Evolutionary conservation across 2,797 vertebrate genomes (phyloP), one percentile per base, ranked within the genome.

Genomic region (Acrocephalus scirpaceus): DNA sequence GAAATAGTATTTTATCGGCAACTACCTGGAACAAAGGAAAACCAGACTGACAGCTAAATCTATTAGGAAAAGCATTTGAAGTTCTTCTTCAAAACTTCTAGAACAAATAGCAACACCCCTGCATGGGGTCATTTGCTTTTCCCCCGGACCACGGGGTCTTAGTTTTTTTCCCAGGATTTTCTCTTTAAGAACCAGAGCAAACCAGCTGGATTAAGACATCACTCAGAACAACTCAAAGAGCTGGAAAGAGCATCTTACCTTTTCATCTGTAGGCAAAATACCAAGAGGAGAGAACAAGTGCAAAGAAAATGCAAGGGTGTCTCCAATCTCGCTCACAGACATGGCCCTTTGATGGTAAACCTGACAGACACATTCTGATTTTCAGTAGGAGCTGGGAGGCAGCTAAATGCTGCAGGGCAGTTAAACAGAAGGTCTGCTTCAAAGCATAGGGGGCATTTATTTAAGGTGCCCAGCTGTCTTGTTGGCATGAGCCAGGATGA

Each of bases 221-320:
- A 40, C 75, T 79, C 36, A 62, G 65, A 86, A 60, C 54, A 91
- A 65, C 86, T 93, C 79, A 83, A 90, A 93, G 75, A 91, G 67
- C 82, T 75, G 25, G 82, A 92, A 90, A 93, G 88, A 84, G 86
- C 61, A 84, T 93, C 83, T 92, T 92, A 84, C 79, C 66, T 92
- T 92, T 93, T 85, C 77, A 96, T 92, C 70, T 74, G 25, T 5
- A 57, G 32, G 64, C 92, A 84, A 82, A 93, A 71, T 71, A 82
- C 56, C 74, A 86, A 48, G 72, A 89, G 78, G 73, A 86, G 74
- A 72, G 73, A 92, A 73, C 26, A 90, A 62, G 45, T 40, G 89
- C 54, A 86, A 65, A 87, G 89, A 45, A 29, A 94, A 62, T 5
- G 25, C 4, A 2, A 90, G 92, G 85, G 44, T 78, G 79, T 61